Evolutionary conservation across 2,888 invertebrate genomes (phyloP).

Genomic region (Aromia moschata): DNA sequence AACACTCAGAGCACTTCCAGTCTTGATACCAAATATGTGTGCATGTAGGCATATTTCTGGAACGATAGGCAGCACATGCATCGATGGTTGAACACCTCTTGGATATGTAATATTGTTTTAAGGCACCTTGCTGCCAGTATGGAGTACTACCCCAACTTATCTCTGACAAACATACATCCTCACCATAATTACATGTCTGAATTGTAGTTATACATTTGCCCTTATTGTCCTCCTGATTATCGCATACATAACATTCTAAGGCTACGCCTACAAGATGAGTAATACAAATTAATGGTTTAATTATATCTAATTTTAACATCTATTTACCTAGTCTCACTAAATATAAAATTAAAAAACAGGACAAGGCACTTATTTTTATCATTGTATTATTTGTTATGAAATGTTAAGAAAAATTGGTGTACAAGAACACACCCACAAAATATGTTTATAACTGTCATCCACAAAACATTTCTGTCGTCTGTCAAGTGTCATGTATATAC

Average conservation of each 20-base stretch:
- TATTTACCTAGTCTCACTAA: not conserved
- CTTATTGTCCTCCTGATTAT: constrained; percentile 88
- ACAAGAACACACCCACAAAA: constrained; percentile 9
- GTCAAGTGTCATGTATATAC: too few species aligned
- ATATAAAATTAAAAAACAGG: constrained; percentile 1
- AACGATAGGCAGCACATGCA: constrained; percentile 78
- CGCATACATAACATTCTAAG: constrained; percentile 95
- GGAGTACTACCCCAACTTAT: constrained; percentile 97
- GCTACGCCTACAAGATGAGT: constrained; percentile 66
- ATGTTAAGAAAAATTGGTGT: not conserved
- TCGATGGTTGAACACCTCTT: constrained; percentile 87
- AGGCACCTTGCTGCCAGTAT: constrained; percentile 92
- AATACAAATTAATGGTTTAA: constrained; percentile 1
- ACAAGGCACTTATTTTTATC: constrained; percentile 9
- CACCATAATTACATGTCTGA: constrained; percentile 86
- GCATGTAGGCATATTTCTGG: constrained; percentile 79
- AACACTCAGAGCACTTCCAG: constrained; percentile 96
- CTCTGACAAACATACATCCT: constrained; percentile 88
- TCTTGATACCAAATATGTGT: constrained; percentile 95
- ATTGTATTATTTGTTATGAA: constrained; percentile 2
- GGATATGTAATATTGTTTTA: constrained; percentile 92
- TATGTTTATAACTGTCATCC: too few species aligned
- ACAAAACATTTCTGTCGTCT: too few species aligned
- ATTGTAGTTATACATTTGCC: constrained; percentile 94
- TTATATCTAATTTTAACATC: constrained; percentile 2